phyloP scores from a whole-genome alignment of 2,888 invertebrate species.

The Hemithea aestivaria region DNA sequence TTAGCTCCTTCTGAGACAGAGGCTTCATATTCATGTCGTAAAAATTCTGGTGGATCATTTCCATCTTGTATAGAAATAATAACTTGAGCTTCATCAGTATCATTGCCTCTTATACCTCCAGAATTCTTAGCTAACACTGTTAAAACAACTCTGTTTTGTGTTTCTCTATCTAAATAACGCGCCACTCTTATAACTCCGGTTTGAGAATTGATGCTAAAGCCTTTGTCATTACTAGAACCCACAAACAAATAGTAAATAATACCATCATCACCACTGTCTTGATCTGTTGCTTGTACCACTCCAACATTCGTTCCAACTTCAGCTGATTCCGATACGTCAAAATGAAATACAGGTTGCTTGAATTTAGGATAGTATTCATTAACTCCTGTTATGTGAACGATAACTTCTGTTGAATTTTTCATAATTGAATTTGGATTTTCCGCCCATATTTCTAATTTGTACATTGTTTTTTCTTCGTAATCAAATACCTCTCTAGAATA shows the following conservation, averaged over 20 bases:
- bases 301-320: slow-evolving; percentile 92
- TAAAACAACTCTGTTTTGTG: slow-evolving; percentile 91
- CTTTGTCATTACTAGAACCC: slow-evolving; percentile 94
- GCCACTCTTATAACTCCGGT: slow-evolving; percentile 92
- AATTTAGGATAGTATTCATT: slow-evolving; percentile 95
- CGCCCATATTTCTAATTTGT: slow-evolving; percentile 87
- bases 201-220: slow-evolving; percentile 91
- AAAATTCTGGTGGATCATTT: slow-evolving; percentile 96
- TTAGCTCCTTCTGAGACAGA: slow-evolving; percentile 89
- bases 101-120: slow-evolving; percentile 95
- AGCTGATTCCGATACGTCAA: slow-evolving; percentile 95
- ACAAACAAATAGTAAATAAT: slow-evolving; percentile 94
- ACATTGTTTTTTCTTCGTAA: slow-evolving; percentile 89
- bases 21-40: slow-evolving; percentile 87
- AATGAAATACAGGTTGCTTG: slow-evolving; percentile 92
- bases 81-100: slow-evolving; percentile 96
- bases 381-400: slow-evolving; percentile 88
- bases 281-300: slow-evolving; percentile 91
- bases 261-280: slow-evolving; percentile 92
- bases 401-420: slow-evolving; percentile 85
- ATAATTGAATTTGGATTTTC: slow-evolving; percentile 92
- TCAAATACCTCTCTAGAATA: slow-evolving; percentile 89
- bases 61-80: slow-evolving; percentile 96
- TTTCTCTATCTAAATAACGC: slow-evolving; percentile 89
- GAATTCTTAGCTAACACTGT: slow-evolving; percentile 97